A percentile compares a stretch with the other conserved stretches of the same genome.
Conservation (phyloP, 2,888 invertebrate species). For the Lobophora halterata region DNA sequence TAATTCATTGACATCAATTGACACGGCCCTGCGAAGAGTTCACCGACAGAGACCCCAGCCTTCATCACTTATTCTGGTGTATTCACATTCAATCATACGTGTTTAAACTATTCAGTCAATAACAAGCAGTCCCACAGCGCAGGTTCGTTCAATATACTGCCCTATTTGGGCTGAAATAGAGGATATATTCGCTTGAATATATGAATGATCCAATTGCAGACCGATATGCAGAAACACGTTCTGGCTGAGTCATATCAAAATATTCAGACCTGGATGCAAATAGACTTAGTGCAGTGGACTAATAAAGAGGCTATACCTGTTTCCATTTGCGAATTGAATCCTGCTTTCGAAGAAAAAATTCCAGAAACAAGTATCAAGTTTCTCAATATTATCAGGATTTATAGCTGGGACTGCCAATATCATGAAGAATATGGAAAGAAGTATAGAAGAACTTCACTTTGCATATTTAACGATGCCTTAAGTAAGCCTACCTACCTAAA, state of each 20-base stretch:
- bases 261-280: conserved; percentile 15
- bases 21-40: conserved; percentile 38
- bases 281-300: conserved; percentile 8
- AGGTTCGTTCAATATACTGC: neutral
- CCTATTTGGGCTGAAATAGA: conserved; percentile 1
- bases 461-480: too few species aligned
- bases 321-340: too few species aligned
- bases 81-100: conserved; percentile 35
- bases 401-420: too few species aligned
- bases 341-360: conserved; percentile 2
- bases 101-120: conserved; percentile 28
- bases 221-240: conserved; percentile 24
- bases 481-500: too few species aligned
- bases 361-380: too few species aligned
- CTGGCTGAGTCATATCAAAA: conserved; percentile 20
- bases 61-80: conserved; percentile 32
- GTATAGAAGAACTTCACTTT: too few species aligned
- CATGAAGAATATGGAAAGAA: too few species aligned
- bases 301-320: conserved; percentile 2
- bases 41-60: conserved; percentile 39
- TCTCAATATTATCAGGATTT: too few species aligned
- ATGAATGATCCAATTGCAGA: conserved; percentile 23
- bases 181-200: conserved; percentile 4
- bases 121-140: conserved; percentile 4
- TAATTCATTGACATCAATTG: conserved; percentile 44